A percentile compares a stretch with the other conserved stretches of the same genome.
Conservation (phyloP, 2,888 invertebrate genomes). For the Euproctis similis region DNA sequence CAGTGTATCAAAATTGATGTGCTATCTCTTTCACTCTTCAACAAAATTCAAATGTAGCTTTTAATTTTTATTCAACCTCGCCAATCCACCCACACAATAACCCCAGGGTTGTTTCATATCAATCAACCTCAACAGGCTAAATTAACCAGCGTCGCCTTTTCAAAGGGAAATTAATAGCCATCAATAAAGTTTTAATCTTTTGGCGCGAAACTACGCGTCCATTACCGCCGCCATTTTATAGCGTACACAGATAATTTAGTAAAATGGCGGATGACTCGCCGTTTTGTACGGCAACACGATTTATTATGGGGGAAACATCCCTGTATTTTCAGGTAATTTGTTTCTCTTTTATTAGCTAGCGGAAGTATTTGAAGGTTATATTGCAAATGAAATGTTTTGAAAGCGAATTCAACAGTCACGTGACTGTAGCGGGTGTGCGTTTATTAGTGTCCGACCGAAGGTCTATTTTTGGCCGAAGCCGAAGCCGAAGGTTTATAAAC, state of each 20-base stretch:
- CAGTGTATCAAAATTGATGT: too few relatives aligned
- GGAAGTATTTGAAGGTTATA: too few relatives aligned
- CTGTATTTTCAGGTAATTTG: slow-evolving; percentile 10
- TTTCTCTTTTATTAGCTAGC: slow-evolving; percentile 10
- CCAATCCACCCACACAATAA: slow-evolving; percentile 4
- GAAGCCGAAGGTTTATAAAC: too few relatives aligned
- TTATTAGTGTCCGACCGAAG: too few relatives aligned
- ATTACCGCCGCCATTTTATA: slow-evolving; percentile 29
- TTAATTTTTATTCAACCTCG: slow-evolving; percentile 13
- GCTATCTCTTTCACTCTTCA: too few relatives aligned
- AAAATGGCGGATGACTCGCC: slow-evolving; percentile 42
- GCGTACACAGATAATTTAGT: slow-evolving; percentile 30
- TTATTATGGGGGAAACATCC: slow-evolving; percentile 25
- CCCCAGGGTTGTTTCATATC: slow-evolving; percentile 14
- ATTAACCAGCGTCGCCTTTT: slow-evolving; percentile 24
- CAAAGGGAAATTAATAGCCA: slow-evolving; percentile 27
- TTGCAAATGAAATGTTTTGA: too few relatives aligned
- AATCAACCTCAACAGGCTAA: slow-evolving; percentile 20
- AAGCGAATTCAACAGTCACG: too few relatives aligned
- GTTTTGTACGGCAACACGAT: slow-evolving; percentile 26
- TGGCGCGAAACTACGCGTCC: slow-evolving; percentile 25
- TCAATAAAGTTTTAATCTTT: slow-evolving; percentile 33
- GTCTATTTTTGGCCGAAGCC: too few relatives aligned
- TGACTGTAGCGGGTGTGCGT: too few relatives aligned
- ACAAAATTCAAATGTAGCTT: too few relatives aligned